Base-by-base conservation (phyloP, 2,888 invertebrate genomes). In the Drosophila paranaensis region DNA sequence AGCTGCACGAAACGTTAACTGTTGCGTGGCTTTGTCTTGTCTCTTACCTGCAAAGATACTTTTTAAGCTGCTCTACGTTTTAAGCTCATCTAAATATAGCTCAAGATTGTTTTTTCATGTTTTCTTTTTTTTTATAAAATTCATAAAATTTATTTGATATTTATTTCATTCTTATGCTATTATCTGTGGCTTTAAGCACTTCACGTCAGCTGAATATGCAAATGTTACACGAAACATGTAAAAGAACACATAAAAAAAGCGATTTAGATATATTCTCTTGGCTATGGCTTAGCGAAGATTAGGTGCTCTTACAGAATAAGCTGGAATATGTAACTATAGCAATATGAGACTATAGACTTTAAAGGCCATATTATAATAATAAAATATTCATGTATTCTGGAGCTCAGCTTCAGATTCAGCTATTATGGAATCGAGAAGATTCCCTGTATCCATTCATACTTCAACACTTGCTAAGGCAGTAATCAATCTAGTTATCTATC, bases 181-280 rank as follows among this genome's bases (percentile, higher is more conserved):
- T 53, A 48, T 48, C 35, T 37, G 11, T 46, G 27, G 56, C 39
- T 27, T 53, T 33, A 16, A 56, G 53, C 48, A 68, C 51, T 57
- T 66, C 57, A 64, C 61, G 39, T 58, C 54, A 58, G 37, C 53
- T 30, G 57, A 64, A 68, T 80, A 80, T 74, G 71, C 69, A 68
- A 79, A 79, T 79, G 48, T 70, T 43, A 68, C 68, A 57, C 61
- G 50, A 50, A 54, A 66, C 64, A 70, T 70, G 57, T 67, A 76
- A 79, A 48, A n/a, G 25, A 33, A 40, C 33, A 13, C 60, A 66
- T 53, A 46, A n/a, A 46, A 46, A 27, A 27, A 27, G 9, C 16
- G 46, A 39, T 27, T 27, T 25, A 13, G 1, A 2, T 16, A 46
- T 35, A 6, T 3, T 10, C 30, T 11, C 9, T 11, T 37, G 10